phyloP scores from a whole-genome alignment of 1,140 invertebrate species.

The Diuraphis noxia region DNA sequence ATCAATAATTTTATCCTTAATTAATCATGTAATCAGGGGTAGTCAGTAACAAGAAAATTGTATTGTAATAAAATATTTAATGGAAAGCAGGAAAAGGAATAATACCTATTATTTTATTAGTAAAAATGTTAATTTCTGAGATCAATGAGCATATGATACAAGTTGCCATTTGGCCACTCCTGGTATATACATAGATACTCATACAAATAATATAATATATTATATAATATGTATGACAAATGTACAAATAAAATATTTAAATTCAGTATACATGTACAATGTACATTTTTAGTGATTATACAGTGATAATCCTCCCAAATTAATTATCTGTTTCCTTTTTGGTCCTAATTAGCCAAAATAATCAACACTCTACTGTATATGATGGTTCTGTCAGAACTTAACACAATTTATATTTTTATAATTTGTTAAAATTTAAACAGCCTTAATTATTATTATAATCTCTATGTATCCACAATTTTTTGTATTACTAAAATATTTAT shows the following conservation, averaged over 20 bases:
- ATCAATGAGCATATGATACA: no score
- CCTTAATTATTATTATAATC: constrained; percentile 4
- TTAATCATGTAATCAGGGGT: neutral
- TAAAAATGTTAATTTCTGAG: no score
- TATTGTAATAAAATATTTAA: no score
- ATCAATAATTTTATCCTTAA: neutral
- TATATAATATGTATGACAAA: neutral
- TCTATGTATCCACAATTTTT: neutral
- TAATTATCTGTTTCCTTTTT: neutral
- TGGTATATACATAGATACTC: neutral
- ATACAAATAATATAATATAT: neutral
- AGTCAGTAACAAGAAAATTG: no score
- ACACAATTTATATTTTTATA: neutral
- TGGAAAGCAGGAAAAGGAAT: no score
- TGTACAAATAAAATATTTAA: neutral
- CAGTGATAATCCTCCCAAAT: neutral
- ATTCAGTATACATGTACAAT: neutral
- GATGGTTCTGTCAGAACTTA: neutral
- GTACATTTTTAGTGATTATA: neutral
- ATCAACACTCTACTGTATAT: neutral
- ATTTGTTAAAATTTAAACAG: neutral
- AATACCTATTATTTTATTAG: no score
- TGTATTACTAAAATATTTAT: constrained; percentile 32
- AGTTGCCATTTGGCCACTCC: no score
- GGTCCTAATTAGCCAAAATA: neutral